Evolutionary conservation across 2,888 invertebrate species (phyloP).

Genomic region (Esperia sulphurella): DNA sequence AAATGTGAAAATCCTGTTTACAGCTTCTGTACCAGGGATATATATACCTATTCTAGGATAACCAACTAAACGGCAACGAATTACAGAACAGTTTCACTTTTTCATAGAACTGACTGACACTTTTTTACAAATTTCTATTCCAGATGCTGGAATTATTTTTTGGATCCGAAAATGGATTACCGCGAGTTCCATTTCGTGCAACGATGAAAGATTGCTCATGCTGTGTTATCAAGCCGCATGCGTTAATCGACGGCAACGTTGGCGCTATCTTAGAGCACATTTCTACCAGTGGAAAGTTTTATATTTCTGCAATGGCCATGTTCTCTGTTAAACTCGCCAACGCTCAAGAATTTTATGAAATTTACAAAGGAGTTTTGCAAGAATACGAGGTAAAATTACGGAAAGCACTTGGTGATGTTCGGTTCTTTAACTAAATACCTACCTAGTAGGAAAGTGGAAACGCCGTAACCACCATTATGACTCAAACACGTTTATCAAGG

Average conservation of each 20-base stretch:
- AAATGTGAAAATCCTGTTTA: no score
- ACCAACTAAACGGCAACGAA: no score
- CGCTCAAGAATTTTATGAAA: slow-evolving; percentile 93
- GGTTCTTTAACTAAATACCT: neutral
- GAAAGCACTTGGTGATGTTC: no score
- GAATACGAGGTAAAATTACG: slow-evolving; percentile 81
- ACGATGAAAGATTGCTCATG: slow-evolving; percentile 84
- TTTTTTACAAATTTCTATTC: slow-evolving; percentile 11
- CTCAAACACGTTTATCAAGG: no score
- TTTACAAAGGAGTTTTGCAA: slow-evolving; percentile 91
- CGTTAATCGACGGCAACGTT: slow-evolving; percentile 84
- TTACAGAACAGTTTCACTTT: no score
- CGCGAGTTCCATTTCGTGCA: slow-evolving; percentile 63
- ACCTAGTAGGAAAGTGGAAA: neutral
- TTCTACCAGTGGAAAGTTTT: slow-evolving; percentile 82
- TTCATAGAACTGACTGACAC: no score
- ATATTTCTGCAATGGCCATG: slow-evolving; percentile 89
- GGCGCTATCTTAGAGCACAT: slow-evolving; percentile 89
- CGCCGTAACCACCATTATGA: no score
- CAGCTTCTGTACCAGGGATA: no score
- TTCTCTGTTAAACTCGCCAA: slow-evolving; percentile 86
- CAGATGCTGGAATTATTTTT: slow-evolving; percentile 60
- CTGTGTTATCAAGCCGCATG: slow-evolving; percentile 94
- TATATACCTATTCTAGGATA: no score
- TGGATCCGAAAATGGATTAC: slow-evolving; percentile 49